Base-by-base conservation (phyloP, 1,140 invertebrate genomes). In the Dysdera silvatica region DNA sequence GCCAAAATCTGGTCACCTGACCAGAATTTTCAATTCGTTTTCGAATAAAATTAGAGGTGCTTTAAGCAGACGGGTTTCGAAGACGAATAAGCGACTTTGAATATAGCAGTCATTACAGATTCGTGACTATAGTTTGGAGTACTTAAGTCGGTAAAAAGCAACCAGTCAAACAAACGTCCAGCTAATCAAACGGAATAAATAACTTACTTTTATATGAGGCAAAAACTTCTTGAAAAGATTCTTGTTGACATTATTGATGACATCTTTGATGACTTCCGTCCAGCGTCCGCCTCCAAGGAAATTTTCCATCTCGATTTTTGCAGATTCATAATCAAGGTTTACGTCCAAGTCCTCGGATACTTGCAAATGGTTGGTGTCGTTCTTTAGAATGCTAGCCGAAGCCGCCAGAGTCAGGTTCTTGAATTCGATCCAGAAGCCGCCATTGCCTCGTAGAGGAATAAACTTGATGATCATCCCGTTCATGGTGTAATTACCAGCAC, bases 401-500 rank as follows among this genome's bases (percentile, higher is more conserved):
- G 60, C 65, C 8, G 59, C 41, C 23, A 66, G 28, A 14, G 49
- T 66, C 3, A 62, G 29, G 26, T 66, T 66, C 8, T 61, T 14
- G 12, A 59, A 52, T 31, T 66, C 47, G 2, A 66, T 24, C 24
- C 52, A 40, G 18, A 58, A 66, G 0, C 12, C 33, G 32, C 65
- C 65, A 12, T 66, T 56, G 18, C 65, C 65, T 18, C 65, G 35
- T 3, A 66, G 23, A 1, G 65, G 65, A 4, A 66, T 28, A 8
- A 66, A 56, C 26, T 61, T 66, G 26, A 62, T 62, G 2, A 66
- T 52, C 26, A 51, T 61, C 5, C 65, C 65, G 16, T 66, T 35
- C 6, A 66, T 12, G 45, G 20, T 26, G 14, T 66, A 66, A 24
- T 62, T 55, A 0, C 59, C 65, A 2, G 16, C 6, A 1, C 52